phyloP scores from a whole-genome alignment of 30 jellyfish, hydroid and myxozoan genomes.

The Haliclystus octoradiatus region DNA sequence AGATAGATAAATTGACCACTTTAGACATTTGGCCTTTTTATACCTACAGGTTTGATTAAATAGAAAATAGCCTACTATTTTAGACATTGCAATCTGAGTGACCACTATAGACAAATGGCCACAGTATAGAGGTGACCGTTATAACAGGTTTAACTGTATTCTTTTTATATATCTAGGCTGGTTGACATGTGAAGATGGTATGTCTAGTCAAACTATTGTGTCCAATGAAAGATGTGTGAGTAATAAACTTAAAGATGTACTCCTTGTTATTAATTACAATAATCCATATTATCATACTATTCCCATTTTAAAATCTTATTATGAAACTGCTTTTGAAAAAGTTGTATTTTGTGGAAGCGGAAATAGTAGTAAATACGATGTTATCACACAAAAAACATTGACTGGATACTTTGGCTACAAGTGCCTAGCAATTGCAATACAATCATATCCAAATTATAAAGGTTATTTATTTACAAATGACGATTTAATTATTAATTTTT shows the following conservation, averaged over 20 bases:
- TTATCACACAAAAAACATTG: neutral
- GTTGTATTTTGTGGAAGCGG: conserved; percentile 68
- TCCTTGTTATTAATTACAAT: conserved; percentile 59
- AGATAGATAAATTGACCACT: too few relatives aligned
- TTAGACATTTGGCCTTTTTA: too few relatives aligned
- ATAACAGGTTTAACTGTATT: too few relatives aligned
- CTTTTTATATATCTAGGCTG: too few relatives aligned
- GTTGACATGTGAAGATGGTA: too few relatives aligned
- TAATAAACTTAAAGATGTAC: conserved; percentile 29
- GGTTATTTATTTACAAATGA: conserved; percentile 77
- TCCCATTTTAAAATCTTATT: conserved; percentile 37
- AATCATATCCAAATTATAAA: conserved; percentile 3
- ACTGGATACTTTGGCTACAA: conserved; percentile 10
- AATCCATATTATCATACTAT: conserved; percentile 44
- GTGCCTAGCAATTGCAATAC: conserved; percentile 1
- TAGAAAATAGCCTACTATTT: too few relatives aligned
- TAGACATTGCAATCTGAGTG: too few relatives aligned
- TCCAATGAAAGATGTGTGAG: conserved; percentile 25
- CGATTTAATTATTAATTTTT: conserved; percentile 66
- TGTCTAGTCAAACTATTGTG: too few relatives aligned
- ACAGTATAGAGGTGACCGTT: too few relatives aligned
- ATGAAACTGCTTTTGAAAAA: conserved; percentile 65
- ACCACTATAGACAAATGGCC: too few relatives aligned
- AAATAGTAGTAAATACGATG: conserved; percentile 2
- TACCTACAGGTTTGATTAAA: too few relatives aligned